phyloP scores from a whole-genome alignment of 2,797 vertebrate genomes.

The Neosilurus hyrtlii region DNA sequence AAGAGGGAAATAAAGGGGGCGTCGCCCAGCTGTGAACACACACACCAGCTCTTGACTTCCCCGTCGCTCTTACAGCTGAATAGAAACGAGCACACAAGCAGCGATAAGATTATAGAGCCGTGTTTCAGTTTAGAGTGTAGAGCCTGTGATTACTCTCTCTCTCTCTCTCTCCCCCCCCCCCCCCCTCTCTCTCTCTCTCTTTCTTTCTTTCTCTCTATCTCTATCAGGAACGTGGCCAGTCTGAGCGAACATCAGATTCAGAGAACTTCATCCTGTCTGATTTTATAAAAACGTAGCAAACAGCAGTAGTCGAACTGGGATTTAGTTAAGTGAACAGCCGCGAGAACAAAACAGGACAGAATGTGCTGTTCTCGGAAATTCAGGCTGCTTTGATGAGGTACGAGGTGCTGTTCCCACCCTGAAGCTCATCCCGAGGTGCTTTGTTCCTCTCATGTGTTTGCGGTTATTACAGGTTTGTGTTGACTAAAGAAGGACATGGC shows the following conservation, averaged over 20 bases:
- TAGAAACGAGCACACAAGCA: neutral
- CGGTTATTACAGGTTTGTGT: neutral
- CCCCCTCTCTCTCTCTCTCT: neutral
- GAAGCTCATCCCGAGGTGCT: neutral
- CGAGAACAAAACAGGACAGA: too few species aligned
- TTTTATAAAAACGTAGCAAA: neutral
- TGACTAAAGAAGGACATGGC: neutral
- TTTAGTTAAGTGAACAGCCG: neutral
- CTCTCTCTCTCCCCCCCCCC: neutral
- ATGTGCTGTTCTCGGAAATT: neutral
- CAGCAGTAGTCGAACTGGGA: neutral
- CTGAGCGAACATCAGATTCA: neutral
- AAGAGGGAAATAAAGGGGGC: constrained; percentile 16
- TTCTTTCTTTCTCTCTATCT: neutral
- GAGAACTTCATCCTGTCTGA: neutral
- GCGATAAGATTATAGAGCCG: neutral
- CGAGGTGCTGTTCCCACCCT: neutral
- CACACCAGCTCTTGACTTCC: constrained; percentile 15
- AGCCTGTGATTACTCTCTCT: neutral
- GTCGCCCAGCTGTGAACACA: constrained; percentile 20
- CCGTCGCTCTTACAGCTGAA: constrained; percentile 20
- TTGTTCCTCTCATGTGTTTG: neutral
- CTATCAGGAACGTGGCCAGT: neutral
- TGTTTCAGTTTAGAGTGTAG: neutral
- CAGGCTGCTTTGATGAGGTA: neutral